These are phyloP conservation scores for Ethmia dodecea DNA, from an alignment of 2,888 invertebrate species.

Conservation along the genomic window DNA sequence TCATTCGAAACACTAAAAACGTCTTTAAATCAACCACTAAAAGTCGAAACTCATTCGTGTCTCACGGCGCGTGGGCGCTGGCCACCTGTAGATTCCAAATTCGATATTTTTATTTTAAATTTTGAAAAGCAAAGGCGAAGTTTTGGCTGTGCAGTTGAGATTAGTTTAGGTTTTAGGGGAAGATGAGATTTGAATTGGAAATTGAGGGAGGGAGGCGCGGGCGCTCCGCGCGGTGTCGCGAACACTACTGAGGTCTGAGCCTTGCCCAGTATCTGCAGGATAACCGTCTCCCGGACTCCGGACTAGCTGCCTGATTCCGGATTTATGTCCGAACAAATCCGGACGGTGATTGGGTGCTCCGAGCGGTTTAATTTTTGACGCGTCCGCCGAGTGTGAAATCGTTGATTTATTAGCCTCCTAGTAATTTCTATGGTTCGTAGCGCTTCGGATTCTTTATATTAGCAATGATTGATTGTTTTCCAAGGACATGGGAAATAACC, in stretches of 20 bases:
- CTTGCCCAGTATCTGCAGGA: not conserved
- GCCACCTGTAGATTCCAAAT: constrained; percentile 33
- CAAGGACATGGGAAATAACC: too few relatives aligned
- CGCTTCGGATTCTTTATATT: too few relatives aligned
- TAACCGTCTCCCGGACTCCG: not conserved
- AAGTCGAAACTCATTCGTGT: constrained; percentile 7
- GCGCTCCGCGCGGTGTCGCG: constrained; percentile 25
- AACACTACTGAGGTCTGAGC: constrained; percentile 27
- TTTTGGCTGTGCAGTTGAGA: constrained; percentile 5
- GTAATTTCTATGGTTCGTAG: too few relatives aligned
- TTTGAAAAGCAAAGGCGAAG: constrained; percentile 1
- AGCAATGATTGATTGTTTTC: too few relatives aligned
- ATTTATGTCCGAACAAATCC: constrained; percentile 1
- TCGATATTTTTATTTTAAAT: constrained; percentile 13
- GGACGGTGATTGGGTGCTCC: too few relatives aligned
- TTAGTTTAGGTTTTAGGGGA: constrained; percentile 5
- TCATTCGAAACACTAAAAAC: not conserved
- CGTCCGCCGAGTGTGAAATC: too few relatives aligned
- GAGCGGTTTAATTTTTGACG: too few relatives aligned
- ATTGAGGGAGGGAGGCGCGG: constrained; percentile 17
- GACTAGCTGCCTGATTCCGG: constrained; percentile 2
- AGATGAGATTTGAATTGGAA: constrained; percentile 19
- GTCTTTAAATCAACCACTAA: not conserved
- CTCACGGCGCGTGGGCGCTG: constrained; percentile 18
- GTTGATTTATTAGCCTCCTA: too few relatives aligned